These are phyloP conservation scores for Zoroaster sp. DNA, from an alignment of 53 echinoderm and acorn worm species.

Conservation along the genomic window DNA sequence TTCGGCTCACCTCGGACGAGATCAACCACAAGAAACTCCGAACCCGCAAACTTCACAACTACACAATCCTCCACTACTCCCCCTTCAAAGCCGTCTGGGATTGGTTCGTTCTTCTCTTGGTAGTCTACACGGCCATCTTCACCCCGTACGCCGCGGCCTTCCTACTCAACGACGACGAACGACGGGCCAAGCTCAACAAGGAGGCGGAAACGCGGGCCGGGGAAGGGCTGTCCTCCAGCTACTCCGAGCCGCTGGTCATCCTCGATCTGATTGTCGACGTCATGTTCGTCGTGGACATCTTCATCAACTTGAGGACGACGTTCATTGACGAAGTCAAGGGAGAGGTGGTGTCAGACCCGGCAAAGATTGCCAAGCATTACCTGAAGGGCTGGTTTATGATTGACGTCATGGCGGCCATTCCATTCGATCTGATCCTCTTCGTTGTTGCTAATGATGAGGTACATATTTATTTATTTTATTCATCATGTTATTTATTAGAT, in stretches of 20 bases:
- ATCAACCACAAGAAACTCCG: conserved; percentile 99
- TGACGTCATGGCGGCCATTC: conserved; percentile 91
- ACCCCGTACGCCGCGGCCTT: conserved; percentile 98
- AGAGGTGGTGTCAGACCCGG: conserved; percentile 93
- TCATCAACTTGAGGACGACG: conserved; percentile 96
- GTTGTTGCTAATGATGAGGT: conserved; percentile 92
- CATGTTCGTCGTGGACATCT: conserved; percentile 98
- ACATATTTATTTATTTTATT: no score
- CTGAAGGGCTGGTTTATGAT: conserved; percentile 97
- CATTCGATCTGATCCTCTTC: conserved; percentile 94
- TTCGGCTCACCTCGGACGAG: conserved; percentile 96
- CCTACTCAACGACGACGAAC: conserved; percentile 75
- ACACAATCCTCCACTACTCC: conserved; percentile 98
- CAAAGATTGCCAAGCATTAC: conserved; percentile 95
- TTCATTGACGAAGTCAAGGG: conserved; percentile 91
- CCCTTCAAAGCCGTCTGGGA: conserved; percentile 99
- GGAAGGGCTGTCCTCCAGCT: conserved; percentile 73
- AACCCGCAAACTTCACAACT: conserved; percentile 83
- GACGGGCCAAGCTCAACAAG: conserved; percentile 78
- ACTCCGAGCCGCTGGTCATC: conserved; percentile 89
- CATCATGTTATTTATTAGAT: no score
- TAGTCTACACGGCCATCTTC: conserved; percentile 96
- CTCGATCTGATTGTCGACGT: conserved; percentile 95
- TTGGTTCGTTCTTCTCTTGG: conserved; percentile 93
- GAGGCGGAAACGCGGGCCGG: conserved; percentile 89